Conservation (phyloP, 2,797 vertebrate genomes). For the Austrolebias charrua region DNA sequence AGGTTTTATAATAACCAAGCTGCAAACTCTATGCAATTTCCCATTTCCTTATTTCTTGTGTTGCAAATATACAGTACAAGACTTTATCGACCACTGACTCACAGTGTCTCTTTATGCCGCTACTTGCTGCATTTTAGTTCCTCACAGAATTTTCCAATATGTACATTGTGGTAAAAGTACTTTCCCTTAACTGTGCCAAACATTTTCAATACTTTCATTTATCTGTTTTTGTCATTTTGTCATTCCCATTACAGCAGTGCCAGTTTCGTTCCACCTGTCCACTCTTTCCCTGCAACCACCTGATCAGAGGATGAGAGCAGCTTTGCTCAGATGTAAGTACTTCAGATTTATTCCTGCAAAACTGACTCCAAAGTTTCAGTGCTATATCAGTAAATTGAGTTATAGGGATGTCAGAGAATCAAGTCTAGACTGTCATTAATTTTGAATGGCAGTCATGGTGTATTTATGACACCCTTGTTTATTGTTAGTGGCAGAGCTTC, state of each 20-base stretch:
- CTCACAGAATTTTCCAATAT: background rate
- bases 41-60: too few relatives aligned
- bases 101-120: too few relatives aligned
- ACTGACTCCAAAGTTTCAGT: background rate
- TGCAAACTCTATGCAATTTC: too few relatives aligned
- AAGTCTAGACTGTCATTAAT: constrained; percentile 39
- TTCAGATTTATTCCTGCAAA: background rate
- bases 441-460: constrained; percentile 42
- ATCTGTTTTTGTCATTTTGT: constrained; percentile 10
- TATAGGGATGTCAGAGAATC: constrained; percentile 43
- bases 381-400: background rate
- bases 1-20: too few relatives aligned
- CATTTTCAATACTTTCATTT: background rate
- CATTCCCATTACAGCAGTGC: constrained; percentile 27
- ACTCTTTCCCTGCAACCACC: constrained; percentile 62
- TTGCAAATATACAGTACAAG: too few relatives aligned
- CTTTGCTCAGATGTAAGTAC: constrained; percentile 74
- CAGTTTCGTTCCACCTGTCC: constrained; percentile 62
- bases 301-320: constrained; percentile 71
- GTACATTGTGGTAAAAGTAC: too few relatives aligned
- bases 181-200: too few relatives aligned
- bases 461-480: constrained; percentile 54
- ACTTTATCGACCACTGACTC: too few relatives aligned
- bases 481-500: constrained; percentile 10
- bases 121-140: background rate